Evolutionary conservation across 2,888 invertebrate genomes (phyloP).

Genomic region (Pristionchus arcanus): DNA sequence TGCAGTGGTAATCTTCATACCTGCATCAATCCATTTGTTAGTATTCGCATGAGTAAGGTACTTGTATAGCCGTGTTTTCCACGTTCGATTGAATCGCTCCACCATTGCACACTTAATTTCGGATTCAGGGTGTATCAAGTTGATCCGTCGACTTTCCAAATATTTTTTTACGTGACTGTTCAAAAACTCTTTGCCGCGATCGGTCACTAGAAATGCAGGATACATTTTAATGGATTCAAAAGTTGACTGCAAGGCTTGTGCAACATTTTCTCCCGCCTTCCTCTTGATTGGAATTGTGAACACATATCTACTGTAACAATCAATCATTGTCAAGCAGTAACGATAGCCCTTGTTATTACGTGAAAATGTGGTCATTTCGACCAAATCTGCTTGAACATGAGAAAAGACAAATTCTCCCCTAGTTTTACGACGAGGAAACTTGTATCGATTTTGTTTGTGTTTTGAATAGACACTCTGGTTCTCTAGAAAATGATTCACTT

Average conservation of each 20-base stretch:
- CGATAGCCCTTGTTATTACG: too few species aligned
- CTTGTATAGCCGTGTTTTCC: conserved; percentile 5
- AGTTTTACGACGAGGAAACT: neutral
- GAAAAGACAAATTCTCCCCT: neutral
- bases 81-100: neutral
- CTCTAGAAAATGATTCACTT: neutral
- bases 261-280: neutral
- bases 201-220: neutral
- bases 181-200: neutral
- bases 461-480: neutral
- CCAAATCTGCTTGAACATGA: neutral
- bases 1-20: neutral
- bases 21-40: conserved; percentile 16
- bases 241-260: neutral
- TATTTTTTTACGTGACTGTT: neutral
- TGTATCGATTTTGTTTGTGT: neutral
- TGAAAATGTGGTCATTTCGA: neutral
- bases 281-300: too few species aligned
- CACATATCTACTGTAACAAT: too few species aligned
- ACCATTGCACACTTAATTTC: neutral
- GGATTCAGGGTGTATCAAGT: neutral
- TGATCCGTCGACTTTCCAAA: neutral
- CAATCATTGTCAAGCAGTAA: too few species aligned
- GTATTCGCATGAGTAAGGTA: neutral
- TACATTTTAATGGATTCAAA: neutral